Percentiles rank a stretch among this genome's conserved stretches.
phyloP scores from a whole-genome alignment of 2,113 vertebrate species.

The Neodontobutis hainanensis region DNA sequence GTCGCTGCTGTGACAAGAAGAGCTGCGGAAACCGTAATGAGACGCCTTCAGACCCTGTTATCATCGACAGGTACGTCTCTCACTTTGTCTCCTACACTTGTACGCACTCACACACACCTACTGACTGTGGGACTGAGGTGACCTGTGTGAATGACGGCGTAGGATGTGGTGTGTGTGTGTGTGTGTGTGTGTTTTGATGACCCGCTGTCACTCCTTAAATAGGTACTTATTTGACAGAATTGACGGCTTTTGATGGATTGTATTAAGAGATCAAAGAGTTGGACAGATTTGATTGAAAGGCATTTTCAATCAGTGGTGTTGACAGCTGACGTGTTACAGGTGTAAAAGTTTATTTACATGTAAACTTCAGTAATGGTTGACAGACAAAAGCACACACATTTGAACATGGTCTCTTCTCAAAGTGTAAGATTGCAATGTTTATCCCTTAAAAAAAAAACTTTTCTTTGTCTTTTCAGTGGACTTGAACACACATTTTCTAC shows the following conservation, averaged over 20 bases:
- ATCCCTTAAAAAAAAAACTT: no score
- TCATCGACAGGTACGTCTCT: conserved; percentile 92
- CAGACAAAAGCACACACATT: conserved; percentile 2
- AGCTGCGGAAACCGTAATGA: conserved; percentile 98
- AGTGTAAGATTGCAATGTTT: no score
- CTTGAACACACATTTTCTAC: no score
- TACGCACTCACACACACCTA: conserved; percentile 10
- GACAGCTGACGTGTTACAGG: conserved; percentile 5
- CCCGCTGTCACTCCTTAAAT: conserved; percentile 45
- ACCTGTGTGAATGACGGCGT: conserved; percentile 33
- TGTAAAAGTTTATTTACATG: conserved; percentile 11
- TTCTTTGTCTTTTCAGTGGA: no score
- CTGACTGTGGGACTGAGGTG: conserved; percentile 16
- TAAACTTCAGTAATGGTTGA: conserved; percentile 3
- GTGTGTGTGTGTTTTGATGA: conserved; percentile 47
- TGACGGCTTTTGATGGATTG: conserved; percentile 3
- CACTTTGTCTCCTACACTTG: conserved; percentile 25
- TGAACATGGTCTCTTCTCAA: conserved; percentile 5
- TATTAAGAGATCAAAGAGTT: background rate
- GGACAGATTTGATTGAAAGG: background rate
- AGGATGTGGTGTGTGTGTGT: conserved; percentile 37
- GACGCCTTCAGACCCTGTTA: conserved; percentile 96
- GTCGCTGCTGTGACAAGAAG: conserved; percentile 97
- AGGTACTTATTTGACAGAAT: conserved; percentile 21
- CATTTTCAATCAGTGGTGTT: background rate